Percentiles rank a stretch among this genome's conserved stretches.
Evolutionary conservation across 2,888 invertebrate genomes (phyloP).

Genomic region (Trileptium ribeirensis): DNA sequence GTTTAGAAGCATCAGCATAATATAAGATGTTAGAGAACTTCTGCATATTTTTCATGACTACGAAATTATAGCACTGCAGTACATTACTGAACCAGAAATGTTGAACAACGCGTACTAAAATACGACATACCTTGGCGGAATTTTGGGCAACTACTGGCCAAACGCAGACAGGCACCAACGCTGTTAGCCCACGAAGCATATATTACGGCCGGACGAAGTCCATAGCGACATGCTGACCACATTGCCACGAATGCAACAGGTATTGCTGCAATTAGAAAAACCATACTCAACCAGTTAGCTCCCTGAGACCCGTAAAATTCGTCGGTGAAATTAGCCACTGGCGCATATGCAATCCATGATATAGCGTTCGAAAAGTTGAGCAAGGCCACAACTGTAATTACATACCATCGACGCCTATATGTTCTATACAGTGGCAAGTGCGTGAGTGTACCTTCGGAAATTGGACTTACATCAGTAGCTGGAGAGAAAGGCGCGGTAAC

Average conservation of each 20-base stretch:
- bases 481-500: too few species aligned
- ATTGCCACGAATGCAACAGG: conserved; percentile 54
- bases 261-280: conserved; percentile 54
- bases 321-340: conserved; percentile 55
- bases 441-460: background rate
- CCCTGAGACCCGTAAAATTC: conserved; percentile 49
- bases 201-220: conserved; percentile 45
- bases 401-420: conserved; percentile 46
- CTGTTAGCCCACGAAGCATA: conserved; percentile 54
- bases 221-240: conserved; percentile 34
- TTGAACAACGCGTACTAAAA: too few species aligned
- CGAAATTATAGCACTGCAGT: too few species aligned
- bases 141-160: conserved; percentile 50
- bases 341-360: conserved; percentile 56
- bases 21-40: too few species aligned
- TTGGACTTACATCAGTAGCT: too few species aligned
- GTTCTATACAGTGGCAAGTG: conserved; percentile 26
- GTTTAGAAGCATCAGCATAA: too few species aligned
- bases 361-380: conserved; percentile 49
- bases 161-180: conserved; percentile 52
- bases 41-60: too few species aligned
- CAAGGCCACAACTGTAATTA: conserved; percentile 45
- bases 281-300: conserved; percentile 54
- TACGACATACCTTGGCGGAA: conserved; percentile 44
- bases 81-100: too few species aligned